Percentiles rank a stretch among this genome's conserved stretches.
phyloP scores from a whole-genome alignment of 1,140 invertebrate species.

The Acromyrmex echinatior region DNA sequence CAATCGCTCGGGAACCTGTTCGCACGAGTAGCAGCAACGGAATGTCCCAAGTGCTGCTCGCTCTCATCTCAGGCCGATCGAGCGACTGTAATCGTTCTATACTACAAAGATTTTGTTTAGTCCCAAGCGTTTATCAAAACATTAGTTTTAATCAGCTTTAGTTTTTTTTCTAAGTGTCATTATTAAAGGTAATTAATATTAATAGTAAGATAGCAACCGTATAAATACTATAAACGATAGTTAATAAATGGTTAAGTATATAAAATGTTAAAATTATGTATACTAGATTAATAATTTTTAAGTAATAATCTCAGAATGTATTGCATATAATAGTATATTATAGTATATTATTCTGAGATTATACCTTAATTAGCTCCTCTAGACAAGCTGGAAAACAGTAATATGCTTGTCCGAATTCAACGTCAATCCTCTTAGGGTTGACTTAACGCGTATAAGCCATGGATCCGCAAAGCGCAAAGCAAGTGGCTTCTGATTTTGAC shows the following conservation, averaged over 20 bases:
- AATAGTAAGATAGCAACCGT: not conserved
- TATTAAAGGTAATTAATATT: not conserved
- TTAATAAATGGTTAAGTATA: not conserved
- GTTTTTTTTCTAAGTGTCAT: not conserved
- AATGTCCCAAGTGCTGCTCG: conserved; percentile 74
- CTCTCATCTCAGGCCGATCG: conserved; percentile 70
- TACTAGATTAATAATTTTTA: not conserved
- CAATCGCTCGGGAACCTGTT: conserved; percentile 75
- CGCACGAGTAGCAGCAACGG: conserved; percentile 69
- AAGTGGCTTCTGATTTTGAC: not conserved
- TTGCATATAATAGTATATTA: not conserved
- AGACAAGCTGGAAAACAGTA: not conserved
- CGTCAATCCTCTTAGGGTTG: not conserved
- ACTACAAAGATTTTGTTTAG: conserved; percentile 62
- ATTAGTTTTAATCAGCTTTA: not conserved
- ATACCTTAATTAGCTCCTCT: not conserved
- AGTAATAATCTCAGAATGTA: too few species aligned
- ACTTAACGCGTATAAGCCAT: not conserved
- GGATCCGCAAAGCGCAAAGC: not conserved
- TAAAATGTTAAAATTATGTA: not conserved
- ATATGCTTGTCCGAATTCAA: not conserved
- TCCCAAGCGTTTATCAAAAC: conserved; percentile 11
- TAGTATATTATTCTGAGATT: not conserved
- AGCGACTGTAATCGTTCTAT: conserved; percentile 62
- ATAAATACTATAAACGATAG: not conserved